Evolutionary conservation across 2,113 vertebrate species (phyloP), one percentile per base, ranked within the genome.

Genomic region (Epinephelus lanceolatus): DNA sequence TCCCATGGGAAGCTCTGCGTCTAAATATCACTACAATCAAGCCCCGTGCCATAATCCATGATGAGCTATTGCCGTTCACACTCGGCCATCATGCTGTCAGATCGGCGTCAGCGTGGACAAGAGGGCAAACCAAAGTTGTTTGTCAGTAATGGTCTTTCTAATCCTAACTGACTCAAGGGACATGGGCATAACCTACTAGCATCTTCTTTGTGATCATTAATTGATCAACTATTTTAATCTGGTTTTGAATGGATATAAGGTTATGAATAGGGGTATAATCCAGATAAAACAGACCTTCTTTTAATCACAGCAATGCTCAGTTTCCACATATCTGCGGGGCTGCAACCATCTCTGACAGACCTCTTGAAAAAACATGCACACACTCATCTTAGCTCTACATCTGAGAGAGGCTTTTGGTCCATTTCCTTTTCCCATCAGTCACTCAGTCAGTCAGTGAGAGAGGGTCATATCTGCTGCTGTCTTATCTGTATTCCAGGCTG

Each of bases 401-500:
- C 90, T 91, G 81, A 89, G 76, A 85, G 74, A 88, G 83, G 82
- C 83, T 84, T 92, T 93, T 91, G 87, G 61, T 78, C 90, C 82
- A 82, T 92, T 95, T 86, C 84, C 89, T 88, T 95, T 94, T 93
- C 88, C 93, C 93, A 93, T 91, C 92, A 93, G 66, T 76, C 85
- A 61, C 70, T 76, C 81, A 72, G 80, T 61, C 69, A 80, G 71
- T 57, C 61, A 67, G 66, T 77, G 81, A 86, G 85, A 74, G 85
- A 90, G 85, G 86, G 65, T 91, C 80, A 85, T 91, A 91, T 93
- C 93, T 93, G 76, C 85, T 37, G 73, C 72, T 7, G 88, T 88
- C 92, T 95, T 93, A 94, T 96, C 94, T 94, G 91, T 91, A 94
- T 95, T 93, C 93, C 83, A 55, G 83, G 67, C 72, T 94, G 94